Conservation (phyloP, 1,140 invertebrate species). For the Wiebesia pumilae region DNA sequence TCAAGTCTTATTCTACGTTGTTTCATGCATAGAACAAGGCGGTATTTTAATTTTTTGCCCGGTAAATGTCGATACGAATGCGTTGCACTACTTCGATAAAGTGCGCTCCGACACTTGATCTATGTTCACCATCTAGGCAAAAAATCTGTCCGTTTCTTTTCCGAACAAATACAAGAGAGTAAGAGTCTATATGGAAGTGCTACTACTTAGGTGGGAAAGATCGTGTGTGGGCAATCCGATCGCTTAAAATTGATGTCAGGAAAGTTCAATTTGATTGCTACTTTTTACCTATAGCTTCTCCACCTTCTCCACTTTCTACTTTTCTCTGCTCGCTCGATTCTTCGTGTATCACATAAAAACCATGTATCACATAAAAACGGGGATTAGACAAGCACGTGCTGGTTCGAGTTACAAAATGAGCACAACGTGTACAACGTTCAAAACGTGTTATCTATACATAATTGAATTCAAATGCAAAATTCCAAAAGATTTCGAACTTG, state of each 20-base stretch:
- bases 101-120: conserved; percentile 56
- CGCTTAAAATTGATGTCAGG: conserved; percentile 44
- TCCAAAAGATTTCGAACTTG: no score
- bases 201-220: conserved; percentile 9
- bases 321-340: not conserved
- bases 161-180: not conserved
- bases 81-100: conserved; percentile 54
- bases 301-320: not conserved
- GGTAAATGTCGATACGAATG: conserved; percentile 54
- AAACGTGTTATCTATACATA: not conserved
- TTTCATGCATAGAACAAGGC: not conserved
- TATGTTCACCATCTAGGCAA: conserved; percentile 55
- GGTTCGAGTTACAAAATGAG: not conserved
- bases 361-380: not conserved
- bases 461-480: not conserved
- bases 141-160: conserved; percentile 53
- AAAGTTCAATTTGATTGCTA: conserved; percentile 45
- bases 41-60: conserved; percentile 12
- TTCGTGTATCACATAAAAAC: not conserved
- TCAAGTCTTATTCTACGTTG: not conserved
- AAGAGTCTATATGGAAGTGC: not conserved
- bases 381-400: conserved; percentile 19
- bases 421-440: not conserved
- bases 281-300: conserved; percentile 6
- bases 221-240: conserved; percentile 27